Percentiles rank a stretch among this genome's conserved stretches.
Evolutionary conservation across 2,888 invertebrate genomes (phyloP).

Genomic region (Eupeodes latifasciatus): DNA sequence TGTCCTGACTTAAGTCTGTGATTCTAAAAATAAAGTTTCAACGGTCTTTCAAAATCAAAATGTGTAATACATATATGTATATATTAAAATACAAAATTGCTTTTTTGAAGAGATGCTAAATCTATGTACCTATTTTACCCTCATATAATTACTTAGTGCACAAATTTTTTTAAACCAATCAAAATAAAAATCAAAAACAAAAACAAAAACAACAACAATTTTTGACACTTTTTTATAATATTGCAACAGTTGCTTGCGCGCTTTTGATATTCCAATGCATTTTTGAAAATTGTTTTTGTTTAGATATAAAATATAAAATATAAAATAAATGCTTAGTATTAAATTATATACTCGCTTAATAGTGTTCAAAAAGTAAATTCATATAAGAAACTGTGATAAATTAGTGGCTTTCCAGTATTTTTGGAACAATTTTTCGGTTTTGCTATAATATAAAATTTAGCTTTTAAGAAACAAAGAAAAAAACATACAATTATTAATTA

Average conservation of each 20-base stretch:
- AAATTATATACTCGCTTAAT: slow-evolving; percentile 62
- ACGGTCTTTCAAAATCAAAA: neutral
- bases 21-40: neutral
- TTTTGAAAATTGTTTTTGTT: slow-evolving; percentile 21
- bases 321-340: slow-evolving; percentile 61
- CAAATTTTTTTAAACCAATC: slow-evolving; percentile 7
- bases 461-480: slow-evolving; percentile 29
- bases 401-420: slow-evolving; percentile 74
- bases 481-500: neutral
- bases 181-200: neutral
- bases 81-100: slow-evolving; percentile 4
- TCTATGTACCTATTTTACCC: neutral
- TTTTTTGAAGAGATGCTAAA: slow-evolving; percentile 10
- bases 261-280: slow-evolving; percentile 46
- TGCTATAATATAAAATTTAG: slow-evolving; percentile 51
- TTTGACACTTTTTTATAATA: slow-evolving; percentile 33
- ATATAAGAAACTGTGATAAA: slow-evolving; percentile 65
- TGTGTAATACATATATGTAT: neutral
- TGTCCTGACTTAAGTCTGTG: slow-evolving; percentile 9
- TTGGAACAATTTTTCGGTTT: slow-evolving; percentile 62
- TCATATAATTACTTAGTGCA: slow-evolving; percentile 36
- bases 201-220: slow-evolving; percentile 11
- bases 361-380: slow-evolving; percentile 62
- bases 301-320: neutral
- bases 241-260: slow-evolving; percentile 40